phyloP scores from a whole-genome alignment of 2,113 vertebrate genomes.

The Tragelaphus strepsiceros region DNA sequence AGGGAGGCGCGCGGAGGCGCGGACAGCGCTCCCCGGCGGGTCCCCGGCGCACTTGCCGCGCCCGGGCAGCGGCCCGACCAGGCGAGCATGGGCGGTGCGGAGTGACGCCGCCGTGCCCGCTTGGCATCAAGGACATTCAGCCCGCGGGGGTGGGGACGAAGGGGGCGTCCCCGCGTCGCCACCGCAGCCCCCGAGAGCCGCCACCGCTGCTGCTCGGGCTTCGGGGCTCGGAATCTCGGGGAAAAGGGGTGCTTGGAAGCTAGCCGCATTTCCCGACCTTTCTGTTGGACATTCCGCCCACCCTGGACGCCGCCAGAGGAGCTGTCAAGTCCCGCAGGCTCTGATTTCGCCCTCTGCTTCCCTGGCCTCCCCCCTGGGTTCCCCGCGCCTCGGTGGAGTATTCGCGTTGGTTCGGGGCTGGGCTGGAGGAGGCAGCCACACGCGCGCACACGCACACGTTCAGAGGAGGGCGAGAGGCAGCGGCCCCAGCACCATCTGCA shows the following conservation, averaged over 20 bases:
- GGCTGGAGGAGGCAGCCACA: conserved; percentile 71
- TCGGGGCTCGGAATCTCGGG: background rate
- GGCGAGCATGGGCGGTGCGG: conserved; percentile 72
- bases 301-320: conserved; percentile 56
- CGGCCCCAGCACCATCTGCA: conserved; percentile 68
- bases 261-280: conserved; percentile 37
- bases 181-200: conserved; percentile 50
- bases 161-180: conserved; percentile 60
- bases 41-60: conserved; percentile 50
- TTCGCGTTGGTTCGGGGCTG: conserved; percentile 58
- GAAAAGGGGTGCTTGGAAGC: conserved; percentile 42
- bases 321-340: conserved; percentile 48
- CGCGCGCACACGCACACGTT: conserved; percentile 72
- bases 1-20: background rate
- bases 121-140: conserved; percentile 75
- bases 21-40: conserved; percentile 62
- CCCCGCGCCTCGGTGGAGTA: conserved; percentile 59
- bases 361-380: background rate
- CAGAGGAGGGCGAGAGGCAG: conserved; percentile 69
- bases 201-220: conserved; percentile 14
- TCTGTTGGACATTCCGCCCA: conserved; percentile 59
- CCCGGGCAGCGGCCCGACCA: conserved; percentile 64
- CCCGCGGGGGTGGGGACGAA: conserved; percentile 70
- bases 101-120: conserved; percentile 75
- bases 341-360: background rate